Evolutionary conservation across 2,888 invertebrate species (phyloP), one percentile per base, ranked within the genome.

Genomic region (Callosobruchus maculatus): DNA sequence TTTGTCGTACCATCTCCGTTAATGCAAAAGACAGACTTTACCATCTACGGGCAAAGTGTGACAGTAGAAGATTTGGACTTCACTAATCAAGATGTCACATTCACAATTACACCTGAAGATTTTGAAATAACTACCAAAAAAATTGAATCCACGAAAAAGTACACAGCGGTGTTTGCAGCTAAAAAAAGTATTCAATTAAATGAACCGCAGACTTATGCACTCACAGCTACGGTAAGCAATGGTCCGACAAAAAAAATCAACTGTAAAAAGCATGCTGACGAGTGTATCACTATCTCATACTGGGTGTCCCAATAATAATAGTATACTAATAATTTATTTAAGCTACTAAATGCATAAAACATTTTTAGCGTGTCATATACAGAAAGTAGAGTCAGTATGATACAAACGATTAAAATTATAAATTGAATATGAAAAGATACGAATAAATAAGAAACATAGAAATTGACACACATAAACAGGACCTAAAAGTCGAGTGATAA

Each of bases 1-100:
- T 89, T 87, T 76, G 84, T 80, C 3, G 81, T 90, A n/a, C 85
- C 88, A 2, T 87, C 89, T 67, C 91, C 91, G 1, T 77, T 83
- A 22, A 78, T 89, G 68, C 88, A 88, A 13, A 87, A 87, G 0
- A 87, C 84, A 74, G 80, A 85, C 20, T 82, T 90, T 26, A 88
- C 89, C 0, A 84, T 86, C 71, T 83, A 87, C n/a, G 85, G 87
- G 0, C 21, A 21, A 1, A 83, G 85, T 30, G 86, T 91, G 18
- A 82, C 81, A 70, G 90, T 87, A 0, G 84, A 86, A 78, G 91
- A 91, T 80, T 86, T 89, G 22, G 90, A 91, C 81, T 87, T 91
- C 13, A 89, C 90, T 0, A 90, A 89, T 70, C 78, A 76, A 13
- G 21, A 75, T 1, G 73, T 86, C 13, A 78, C 66, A 4, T 84